A percentile compares a stretch with the other conserved stretches of the same genome.
Evolutionary conservation across 2,888 invertebrate species (phyloP).

Genomic region (Drosophila melanocephala): DNA sequence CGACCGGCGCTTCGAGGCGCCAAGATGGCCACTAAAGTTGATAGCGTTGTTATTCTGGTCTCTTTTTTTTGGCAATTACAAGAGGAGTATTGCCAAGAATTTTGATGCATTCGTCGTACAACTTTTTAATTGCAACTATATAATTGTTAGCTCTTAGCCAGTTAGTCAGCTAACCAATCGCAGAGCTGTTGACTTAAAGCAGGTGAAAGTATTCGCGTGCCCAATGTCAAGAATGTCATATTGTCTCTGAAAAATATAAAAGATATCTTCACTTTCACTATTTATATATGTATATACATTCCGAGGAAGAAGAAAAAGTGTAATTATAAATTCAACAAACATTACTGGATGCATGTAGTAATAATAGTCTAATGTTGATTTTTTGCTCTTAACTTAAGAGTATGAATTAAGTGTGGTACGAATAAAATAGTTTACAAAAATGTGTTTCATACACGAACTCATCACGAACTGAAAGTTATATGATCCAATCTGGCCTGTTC

Average conservation of each 20-base stretch:
- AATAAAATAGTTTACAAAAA: background rate
- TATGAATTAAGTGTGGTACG: background rate
- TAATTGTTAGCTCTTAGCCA: background rate
- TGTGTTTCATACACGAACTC: background rate
- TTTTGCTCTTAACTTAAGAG: background rate
- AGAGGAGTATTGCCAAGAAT: conserved; percentile 34
- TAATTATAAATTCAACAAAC: background rate
- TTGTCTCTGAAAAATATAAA: background rate
- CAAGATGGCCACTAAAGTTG: conserved; percentile 41
- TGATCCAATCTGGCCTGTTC: background rate
- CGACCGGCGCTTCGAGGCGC: conserved; percentile 37
- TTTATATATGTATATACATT: background rate
- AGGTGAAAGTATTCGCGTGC: no score
- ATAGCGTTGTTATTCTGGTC: conserved; percentile 42
- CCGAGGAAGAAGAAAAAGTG: background rate
- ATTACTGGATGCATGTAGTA: background rate
- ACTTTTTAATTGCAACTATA: conserved; percentile 23
- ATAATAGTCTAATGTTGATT: background rate
- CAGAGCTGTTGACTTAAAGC: background rate
- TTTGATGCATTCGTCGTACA: conserved; percentile 18
- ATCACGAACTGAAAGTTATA: background rate
- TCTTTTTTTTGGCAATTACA: conserved; percentile 16
- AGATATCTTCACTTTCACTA: background rate
- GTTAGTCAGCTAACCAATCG: background rate
- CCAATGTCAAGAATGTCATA: background rate